Conservation (phyloP, 64 coral and sea anemone species). For the Pocillopora verrucosa region DNA sequence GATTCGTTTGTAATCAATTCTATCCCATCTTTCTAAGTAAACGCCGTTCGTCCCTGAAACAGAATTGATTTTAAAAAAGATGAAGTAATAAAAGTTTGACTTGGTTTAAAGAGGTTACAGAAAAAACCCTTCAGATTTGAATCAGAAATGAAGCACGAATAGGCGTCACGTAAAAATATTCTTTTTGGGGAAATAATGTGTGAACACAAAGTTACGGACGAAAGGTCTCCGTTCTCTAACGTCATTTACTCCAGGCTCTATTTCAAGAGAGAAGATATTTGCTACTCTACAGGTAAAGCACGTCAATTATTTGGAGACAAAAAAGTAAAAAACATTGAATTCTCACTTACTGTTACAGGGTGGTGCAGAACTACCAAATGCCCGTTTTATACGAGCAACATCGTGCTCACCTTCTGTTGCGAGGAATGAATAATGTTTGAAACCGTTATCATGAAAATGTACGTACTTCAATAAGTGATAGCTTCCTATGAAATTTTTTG, state of each 20-base stretch:
- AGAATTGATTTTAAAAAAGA: background rate
- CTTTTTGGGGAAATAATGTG: background rate
- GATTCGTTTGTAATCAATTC: slow-evolving; percentile 60
- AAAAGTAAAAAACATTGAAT: background rate
- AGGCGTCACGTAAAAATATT: too few relatives aligned
- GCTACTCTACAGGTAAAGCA: too few relatives aligned
- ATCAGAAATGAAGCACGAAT: too few relatives aligned
- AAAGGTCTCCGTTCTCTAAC: too few relatives aligned
- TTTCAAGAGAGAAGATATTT: too few relatives aligned
- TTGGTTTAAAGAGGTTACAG: too few relatives aligned
- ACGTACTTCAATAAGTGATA: too few relatives aligned
- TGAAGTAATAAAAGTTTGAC: background rate
- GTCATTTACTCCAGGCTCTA: too few relatives aligned
- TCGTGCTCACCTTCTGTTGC: background rate
- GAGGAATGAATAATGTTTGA: too few relatives aligned
- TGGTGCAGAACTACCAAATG: slow-evolving; percentile 2
- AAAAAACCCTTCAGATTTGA: too few relatives aligned
- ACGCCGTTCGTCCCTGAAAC: slow-evolving; percentile 21
- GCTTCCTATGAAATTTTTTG: too few relatives aligned
- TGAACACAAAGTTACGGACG: background rate
- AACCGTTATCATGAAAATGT: too few relatives aligned
- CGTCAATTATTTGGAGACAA: background rate
- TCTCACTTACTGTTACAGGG: slow-evolving; percentile 17
- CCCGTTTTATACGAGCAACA: background rate
- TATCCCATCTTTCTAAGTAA: slow-evolving; percentile 79